Base-by-base conservation (phyloP, 2,797 vertebrate species). In the Crax fasciolata region DNA sequence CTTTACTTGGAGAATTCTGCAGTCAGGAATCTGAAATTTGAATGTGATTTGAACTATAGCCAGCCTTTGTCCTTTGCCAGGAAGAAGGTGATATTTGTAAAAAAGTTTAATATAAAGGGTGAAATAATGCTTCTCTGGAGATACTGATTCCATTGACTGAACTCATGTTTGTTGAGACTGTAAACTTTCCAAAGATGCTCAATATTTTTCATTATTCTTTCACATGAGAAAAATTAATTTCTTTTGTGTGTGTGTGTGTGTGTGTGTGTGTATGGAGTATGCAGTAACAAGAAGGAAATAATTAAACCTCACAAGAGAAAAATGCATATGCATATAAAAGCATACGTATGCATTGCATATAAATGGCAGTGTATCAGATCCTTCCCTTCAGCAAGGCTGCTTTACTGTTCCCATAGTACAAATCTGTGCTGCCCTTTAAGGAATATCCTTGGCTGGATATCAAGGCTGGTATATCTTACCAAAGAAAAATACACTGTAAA, bases 21-120 rank as follows among this genome's bases (percentile, higher is more conserved):
- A 9, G 57, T 70, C n/a, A 75, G 43, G 66, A 90, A 48, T 81
- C 18, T 83, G 79, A 96, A 96, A 93, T 89, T 51, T 89, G 43
- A 87, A 80, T 77, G 21, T 25, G 10, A 8, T 82, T 89, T 89
- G 76, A 87, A n/a, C n/a, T 91, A 38, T 55, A 68, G 58, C 71
- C 54, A 84, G 6, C 6, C 66, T 83, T 94, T 85, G 66, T 92
- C 49, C 77, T 89, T 81, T 39, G 28, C 18, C 35, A 82, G 27
- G 41, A 87, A 65, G 25, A 74, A 63, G 9, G 18, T 79, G 35
- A 41, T 73, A 11, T 44, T 92, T 93, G 89, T 71, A 67, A 52
- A 82, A 59, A 6, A 55, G 78, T 94, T 90, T 88, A 58, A 55
- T 84, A 62, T 23, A 59, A 89, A 87, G 13, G 6, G 9, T 89